Evolutionary conservation across 2,888 invertebrate species (phyloP).

Genomic region (Ernsta delagoae): DNA sequence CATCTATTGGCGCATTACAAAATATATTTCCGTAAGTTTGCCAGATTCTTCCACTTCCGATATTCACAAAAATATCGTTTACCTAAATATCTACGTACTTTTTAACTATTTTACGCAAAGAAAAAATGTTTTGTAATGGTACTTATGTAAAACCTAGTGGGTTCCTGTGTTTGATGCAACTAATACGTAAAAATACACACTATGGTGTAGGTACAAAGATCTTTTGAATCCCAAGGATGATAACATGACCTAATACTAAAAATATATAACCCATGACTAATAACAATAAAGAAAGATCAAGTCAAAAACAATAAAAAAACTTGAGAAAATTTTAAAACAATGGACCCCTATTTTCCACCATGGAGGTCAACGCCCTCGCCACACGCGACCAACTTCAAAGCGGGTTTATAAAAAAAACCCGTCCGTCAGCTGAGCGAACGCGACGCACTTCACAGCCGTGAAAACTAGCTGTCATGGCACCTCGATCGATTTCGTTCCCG

Average conservation of each 20-base stretch:
- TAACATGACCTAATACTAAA: not conserved
- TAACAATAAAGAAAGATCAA: not conserved
- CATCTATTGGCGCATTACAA: not conserved
- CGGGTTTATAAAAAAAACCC: slow-evolving; percentile 60
- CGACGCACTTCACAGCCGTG: slow-evolving; percentile 69
- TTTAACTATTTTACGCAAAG: too few relatives aligned
- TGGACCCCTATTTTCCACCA: slow-evolving; percentile 41
- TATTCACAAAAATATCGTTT: too few relatives aligned
- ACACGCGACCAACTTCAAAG: slow-evolving; percentile 60
- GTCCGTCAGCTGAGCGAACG: slow-evolving; percentile 79
- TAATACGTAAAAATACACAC: too few relatives aligned
- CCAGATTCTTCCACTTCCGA: not conserved
- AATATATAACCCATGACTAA: not conserved
- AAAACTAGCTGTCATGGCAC: slow-evolving; percentile 81
- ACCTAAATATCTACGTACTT: too few relatives aligned
- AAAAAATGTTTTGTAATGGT: too few relatives aligned
- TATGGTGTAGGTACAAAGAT: too few relatives aligned
- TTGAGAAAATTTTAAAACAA: slow-evolving; percentile 1
- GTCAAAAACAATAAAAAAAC: slow-evolving; percentile 30
- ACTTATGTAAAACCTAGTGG: too few relatives aligned
- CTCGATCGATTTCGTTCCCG: slow-evolving; percentile 76
- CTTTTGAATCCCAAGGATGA: too few relatives aligned
- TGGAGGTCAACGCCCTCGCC: slow-evolving; percentile 65
- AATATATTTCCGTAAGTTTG: not conserved
- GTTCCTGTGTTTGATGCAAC: too few relatives aligned